Evolutionary conservation across 2,888 invertebrate species (phyloP).

Genomic region (Agriopis leucophaearia): DNA sequence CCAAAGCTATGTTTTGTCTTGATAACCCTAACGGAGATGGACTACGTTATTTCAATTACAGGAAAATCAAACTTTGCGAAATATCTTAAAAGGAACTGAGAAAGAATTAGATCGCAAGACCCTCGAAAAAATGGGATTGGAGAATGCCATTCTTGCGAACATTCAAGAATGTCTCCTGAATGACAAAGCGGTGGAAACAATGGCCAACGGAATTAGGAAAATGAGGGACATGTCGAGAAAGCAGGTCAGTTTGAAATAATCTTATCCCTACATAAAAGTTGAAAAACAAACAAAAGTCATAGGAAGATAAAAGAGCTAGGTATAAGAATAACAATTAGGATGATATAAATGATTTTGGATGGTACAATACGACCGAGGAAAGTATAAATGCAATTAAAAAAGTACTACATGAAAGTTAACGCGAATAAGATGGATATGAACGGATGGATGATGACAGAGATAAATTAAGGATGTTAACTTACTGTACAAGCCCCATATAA

Average conservation of each 20-base stretch:
- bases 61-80: slow-evolving; percentile 81
- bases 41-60: slow-evolving; percentile 53
- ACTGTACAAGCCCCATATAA: too few species aligned
- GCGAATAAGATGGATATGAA: too few species aligned
- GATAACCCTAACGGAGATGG: background rate
- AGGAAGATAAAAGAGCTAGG: too few species aligned
- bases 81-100: slow-evolving; percentile 67
- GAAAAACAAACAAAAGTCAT: too few species aligned
- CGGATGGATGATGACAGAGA: too few species aligned
- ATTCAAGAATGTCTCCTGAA: slow-evolving; percentile 89
- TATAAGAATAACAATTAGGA: background rate
- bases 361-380: too few species aligned
- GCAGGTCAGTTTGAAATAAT: slow-evolving; percentile 66
- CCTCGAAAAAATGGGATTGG: slow-evolving; percentile 86
- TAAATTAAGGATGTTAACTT: too few species aligned
- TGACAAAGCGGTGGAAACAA: slow-evolving; percentile 88
- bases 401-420: too few species aligned
- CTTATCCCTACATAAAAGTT: too few species aligned
- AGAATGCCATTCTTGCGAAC: slow-evolving; percentile 88
- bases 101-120: slow-evolving; percentile 81
- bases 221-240: slow-evolving; percentile 81
- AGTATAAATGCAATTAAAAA: too few species aligned
- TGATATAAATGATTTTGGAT: background rate
- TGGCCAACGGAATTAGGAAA: slow-evolving; percentile 81
- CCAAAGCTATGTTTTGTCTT: background rate